Conservation (phyloP, 2,797 vertebrate genomes). For the Aeoliscus strigatus region DNA sequence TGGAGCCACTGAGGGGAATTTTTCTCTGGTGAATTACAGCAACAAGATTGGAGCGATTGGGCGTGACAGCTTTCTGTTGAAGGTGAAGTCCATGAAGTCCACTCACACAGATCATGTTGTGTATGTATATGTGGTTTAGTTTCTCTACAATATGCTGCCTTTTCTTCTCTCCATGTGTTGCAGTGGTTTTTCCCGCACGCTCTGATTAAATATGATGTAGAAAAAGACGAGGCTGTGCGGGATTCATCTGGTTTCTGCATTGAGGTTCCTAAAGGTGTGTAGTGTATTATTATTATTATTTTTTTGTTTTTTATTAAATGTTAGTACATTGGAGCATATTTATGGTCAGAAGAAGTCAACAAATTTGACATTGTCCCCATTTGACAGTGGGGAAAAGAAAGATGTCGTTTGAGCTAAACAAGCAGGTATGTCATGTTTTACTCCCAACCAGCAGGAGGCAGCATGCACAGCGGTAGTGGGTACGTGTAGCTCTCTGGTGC, state of each 20-base stretch:
- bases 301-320: too few relatives aligned
- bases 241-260: conserved; percentile 79
- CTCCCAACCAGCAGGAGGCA: too few relatives aligned
- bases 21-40: conserved; percentile 71
- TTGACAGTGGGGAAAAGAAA: too few relatives aligned
- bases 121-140: not conserved
- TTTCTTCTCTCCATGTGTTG: not conserved
- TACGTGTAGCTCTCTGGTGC: too few relatives aligned
- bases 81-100: conserved; percentile 66
- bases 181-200: conserved; percentile 45
- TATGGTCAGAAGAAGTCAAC: too few relatives aligned
- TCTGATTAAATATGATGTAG: conserved; percentile 79
- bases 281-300: too few relatives aligned
- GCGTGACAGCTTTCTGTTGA: conserved; percentile 62
- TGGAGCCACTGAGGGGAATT: conserved; percentile 80
- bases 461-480: too few relatives aligned
- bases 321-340: too few relatives aligned
- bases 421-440: too few relatives aligned
- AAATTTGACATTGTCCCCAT: too few relatives aligned
- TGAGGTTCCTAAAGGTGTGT: conserved; percentile 74
- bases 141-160: too few relatives aligned
- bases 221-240: conserved; percentile 71
- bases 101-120: not conserved
- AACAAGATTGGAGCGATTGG: conserved; percentile 79
- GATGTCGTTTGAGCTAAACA: too few relatives aligned